A percentile compares a stretch with the other conserved stretches of the same genome.
These are phyloP conservation scores for Clivina fossor DNA, from an alignment of 2,888 invertebrate species.

Conservation along the genomic window DNA sequence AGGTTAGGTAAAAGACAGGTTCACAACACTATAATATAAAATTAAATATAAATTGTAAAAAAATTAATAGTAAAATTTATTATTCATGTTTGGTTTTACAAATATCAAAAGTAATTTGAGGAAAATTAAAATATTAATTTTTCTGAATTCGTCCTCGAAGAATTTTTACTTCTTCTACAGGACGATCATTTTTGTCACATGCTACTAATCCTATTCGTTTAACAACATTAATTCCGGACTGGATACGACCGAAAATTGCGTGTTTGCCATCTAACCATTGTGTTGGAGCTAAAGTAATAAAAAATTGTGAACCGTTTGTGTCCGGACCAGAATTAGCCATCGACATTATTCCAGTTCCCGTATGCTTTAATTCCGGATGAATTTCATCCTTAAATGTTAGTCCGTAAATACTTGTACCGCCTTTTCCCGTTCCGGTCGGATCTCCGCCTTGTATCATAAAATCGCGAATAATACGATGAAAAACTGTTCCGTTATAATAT, in stretches of 20 bases:
- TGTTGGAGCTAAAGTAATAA: constrained; percentile 93
- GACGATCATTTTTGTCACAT: constrained; percentile 89
- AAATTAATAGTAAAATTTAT: too few relatives aligned
- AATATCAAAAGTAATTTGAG: too few relatives aligned
- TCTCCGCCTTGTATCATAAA: constrained; percentile 97
- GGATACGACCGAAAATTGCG: constrained; percentile 90
- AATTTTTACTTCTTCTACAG: constrained; percentile 85
- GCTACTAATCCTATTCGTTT: constrained; percentile 92
- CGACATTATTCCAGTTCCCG: constrained; percentile 86
- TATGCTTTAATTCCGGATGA: constrained; percentile 89
- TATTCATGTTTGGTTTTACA: too few relatives aligned
- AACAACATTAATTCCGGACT: constrained; percentile 86
- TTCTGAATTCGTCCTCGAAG: constrained; percentile 60
- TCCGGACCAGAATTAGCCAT: constrained; percentile 99
- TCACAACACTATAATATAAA: too few relatives aligned
- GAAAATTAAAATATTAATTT: too few relatives aligned
- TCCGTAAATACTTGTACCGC: constrained; percentile 96
- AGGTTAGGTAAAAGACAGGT: too few relatives aligned
- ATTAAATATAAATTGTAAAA: too few relatives aligned
- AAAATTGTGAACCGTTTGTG: constrained; percentile 98
- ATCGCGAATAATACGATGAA: constrained; percentile 92
- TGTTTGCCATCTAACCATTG: constrained; percentile 99
- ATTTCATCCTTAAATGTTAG: constrained; percentile 95
- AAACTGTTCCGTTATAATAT: constrained; percentile 94
- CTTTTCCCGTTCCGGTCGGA: constrained; percentile 95